These are phyloP conservation scores for Iselma pallidipennis DNA, from an alignment of 2,888 invertebrate genomes.

Conservation along the genomic window DNA sequence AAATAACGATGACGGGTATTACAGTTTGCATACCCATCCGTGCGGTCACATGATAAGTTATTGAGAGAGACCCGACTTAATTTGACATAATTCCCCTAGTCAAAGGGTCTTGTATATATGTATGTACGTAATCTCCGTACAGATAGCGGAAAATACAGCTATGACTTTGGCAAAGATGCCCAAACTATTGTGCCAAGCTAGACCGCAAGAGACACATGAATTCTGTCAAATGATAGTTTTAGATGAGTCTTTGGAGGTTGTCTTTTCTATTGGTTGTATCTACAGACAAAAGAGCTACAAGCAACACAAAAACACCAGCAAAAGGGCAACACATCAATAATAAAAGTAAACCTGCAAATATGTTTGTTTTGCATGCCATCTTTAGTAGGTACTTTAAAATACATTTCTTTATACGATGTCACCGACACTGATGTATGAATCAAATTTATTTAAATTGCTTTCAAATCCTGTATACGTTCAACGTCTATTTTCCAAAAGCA, in stretches of 20 bases:
- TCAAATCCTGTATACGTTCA: background rate
- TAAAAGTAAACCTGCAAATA: background rate
- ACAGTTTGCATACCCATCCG: conserved; percentile 20
- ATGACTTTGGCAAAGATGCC: conserved; percentile 25
- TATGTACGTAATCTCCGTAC: conserved; percentile 18
- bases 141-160: conserved; percentile 22
- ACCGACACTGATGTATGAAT: background rate
- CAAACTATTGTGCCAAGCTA: conserved; percentile 21
- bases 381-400: too few relatives aligned
- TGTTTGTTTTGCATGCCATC: background rate
- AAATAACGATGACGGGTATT: conserved; percentile 9
- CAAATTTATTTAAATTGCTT: too few relatives aligned
- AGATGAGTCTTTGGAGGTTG: too few relatives aligned
- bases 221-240: conserved; percentile 10
- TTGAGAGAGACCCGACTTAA: conserved; percentile 21
- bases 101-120: conserved; percentile 6
- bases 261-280: too few relatives aligned
- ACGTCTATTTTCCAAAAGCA: background rate
- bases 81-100: conserved; percentile 27
- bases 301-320: too few relatives aligned
- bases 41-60: conserved; percentile 21
- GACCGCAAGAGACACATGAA: conserved; percentile 18
- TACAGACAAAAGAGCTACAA: too few relatives aligned
- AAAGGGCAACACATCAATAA: background rate
- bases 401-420: background rate